Evolutionary conservation across 37 sponge, comb jelly and placozoan genomes (phyloP), one percentile per base, ranked within the genome.

Genomic region (Ianthella basta): DNA sequence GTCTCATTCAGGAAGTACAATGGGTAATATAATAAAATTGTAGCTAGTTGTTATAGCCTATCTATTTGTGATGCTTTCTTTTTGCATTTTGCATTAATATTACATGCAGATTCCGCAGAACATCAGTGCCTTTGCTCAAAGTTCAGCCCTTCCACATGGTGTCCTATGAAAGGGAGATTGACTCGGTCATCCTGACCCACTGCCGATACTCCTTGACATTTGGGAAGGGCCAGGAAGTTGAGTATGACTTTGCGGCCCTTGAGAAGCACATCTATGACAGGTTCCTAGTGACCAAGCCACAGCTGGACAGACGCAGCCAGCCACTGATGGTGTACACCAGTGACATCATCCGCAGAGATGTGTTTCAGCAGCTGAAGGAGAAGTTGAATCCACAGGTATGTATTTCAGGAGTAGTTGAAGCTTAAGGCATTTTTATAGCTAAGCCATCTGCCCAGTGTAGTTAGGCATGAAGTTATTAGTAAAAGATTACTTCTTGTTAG

Each of bases 251-350:
- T 38, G 67, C 84, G 0, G 88, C 91, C 23, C 86, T 93, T 19
- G 91, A 93, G 83, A 89, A 84, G 32, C 91, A 90, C 80, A 84
- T 93, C 57, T 79, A 86, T 19, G 69, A 90, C 54, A 54, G 88
- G 27, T 93, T 93, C 59, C 72, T 93, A 35, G 74, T 86, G 69
- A 91, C 91, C 20, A 89, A 87, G 53, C 91, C 94, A 0, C 15
- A n/a, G 32, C 85, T 93, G 35, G 83, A 90, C 18, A 8, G 59
- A 18, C 82, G 80, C 50, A 92, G 85, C 30, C 89, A 85, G 44
- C 80, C 83, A 54, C 86, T 92, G 5, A 72, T 69, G n/a, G 80
- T 80, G 21, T 88, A 83, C 56, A 74, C 69, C 15, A 79, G 85
- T 56, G 83, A 88, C 35, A 82, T 82, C 56, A 67, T 86, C 75